phyloP scores from a whole-genome alignment of 2,797 vertebrate species.

The Linurgus olivaceus region DNA sequence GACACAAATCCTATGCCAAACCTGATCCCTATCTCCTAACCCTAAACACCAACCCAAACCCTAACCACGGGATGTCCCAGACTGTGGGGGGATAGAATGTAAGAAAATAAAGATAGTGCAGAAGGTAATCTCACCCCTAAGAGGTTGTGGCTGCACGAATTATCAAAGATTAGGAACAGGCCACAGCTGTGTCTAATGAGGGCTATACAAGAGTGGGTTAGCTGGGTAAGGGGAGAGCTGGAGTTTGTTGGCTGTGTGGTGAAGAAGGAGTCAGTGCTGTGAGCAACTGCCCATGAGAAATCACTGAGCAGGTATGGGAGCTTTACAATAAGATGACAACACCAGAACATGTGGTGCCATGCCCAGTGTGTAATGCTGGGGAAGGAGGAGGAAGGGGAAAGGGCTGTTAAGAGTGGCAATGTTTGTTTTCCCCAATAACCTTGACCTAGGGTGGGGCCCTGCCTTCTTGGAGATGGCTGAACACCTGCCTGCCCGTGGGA shows the following conservation, averaged over 20 bases:
- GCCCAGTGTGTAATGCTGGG: too few species aligned
- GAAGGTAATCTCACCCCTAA: not conserved
- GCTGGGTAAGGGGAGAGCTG: too few species aligned
- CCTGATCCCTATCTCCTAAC: not conserved
- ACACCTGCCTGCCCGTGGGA: not conserved
- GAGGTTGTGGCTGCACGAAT: not conserved
- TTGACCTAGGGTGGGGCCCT: not conserved
- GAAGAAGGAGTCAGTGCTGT: too few species aligned
- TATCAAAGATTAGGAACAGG: not conserved
- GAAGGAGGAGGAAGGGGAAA: not conserved
- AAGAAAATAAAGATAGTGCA: not conserved
- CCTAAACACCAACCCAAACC: not conserved
- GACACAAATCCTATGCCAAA: not conserved
- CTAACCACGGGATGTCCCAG: not conserved
- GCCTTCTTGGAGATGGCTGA: not conserved
- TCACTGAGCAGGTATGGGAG: not conserved
- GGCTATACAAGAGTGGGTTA: too few species aligned
- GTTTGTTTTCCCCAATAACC: not conserved
- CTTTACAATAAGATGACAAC: not conserved
- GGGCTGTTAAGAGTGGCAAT: fast-evolving
- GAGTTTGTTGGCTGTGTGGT: too few species aligned
- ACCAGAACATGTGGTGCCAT: fast-evolving
- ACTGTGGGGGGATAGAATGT: not conserved
- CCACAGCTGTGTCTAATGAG: not conserved
- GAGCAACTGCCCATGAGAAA: too few species aligned